Base-by-base conservation (phyloP, 2,888 invertebrate genomes). In the Xestia xanthographa region DNA sequence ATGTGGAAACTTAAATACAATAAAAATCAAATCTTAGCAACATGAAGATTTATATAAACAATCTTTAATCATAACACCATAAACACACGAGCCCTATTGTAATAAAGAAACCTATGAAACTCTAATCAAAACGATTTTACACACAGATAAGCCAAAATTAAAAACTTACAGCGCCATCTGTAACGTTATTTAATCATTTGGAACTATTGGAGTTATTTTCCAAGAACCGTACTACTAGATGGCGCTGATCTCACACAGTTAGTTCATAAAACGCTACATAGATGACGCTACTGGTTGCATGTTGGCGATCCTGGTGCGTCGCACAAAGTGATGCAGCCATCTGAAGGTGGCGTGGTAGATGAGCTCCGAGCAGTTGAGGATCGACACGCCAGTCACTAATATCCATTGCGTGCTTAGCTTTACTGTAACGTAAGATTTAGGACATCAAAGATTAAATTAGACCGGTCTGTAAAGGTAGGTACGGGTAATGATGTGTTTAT, bases 301-400 rank as follows among this genome's bases (percentile, higher is more conserved):
- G 6, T 72, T 79, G 5, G 72, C 71, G n/a, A 77, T 69, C 20
- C 73, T 83, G 22, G 75, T 60, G 14, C 87, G 86, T 12, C 89
- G 79, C 45, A 66, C 17, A 67, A 91, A 90, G 83, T 92, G 91
- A 63, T 89, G 80, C 29, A 56, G 38, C 92, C 91, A 93, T 2
- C 87, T 43, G 71, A 87, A n/a, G 56, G 83, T 81, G 79, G 66
- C 72, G 90, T 91, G 86, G 89, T 91, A 94, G 34, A 92, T 5
- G 72, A 93, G 78, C 89, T 94, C 93, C 26, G 86, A 68, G 56
- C 75, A 71, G 12, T 81, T 74, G 56, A 93, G 63, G 41, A 88
- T 26, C 0, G 93, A 84, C 58, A 88, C 63, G 0, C 92, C 92
- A 29, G 89, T 78, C 20, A 86, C 26, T 50, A 65, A 89, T 45